These are phyloP conservation scores for Fragariocoptes setiger DNA, from an alignment of 1,140 invertebrate species.

Conservation along the genomic window DNA sequence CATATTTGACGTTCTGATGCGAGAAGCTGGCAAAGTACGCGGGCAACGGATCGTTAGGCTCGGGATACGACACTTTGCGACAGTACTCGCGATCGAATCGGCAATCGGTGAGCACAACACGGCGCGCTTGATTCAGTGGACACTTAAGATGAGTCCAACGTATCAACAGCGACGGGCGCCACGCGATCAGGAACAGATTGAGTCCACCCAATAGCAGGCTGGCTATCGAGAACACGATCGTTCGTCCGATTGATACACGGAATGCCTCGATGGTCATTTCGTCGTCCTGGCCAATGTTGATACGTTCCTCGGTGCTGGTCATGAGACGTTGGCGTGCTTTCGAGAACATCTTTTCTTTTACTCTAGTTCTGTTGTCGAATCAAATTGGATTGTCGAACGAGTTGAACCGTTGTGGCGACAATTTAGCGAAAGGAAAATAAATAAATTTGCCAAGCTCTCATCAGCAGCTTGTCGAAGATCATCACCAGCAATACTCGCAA, in stretches of 20 bases:
- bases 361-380: too few relatives aligned
- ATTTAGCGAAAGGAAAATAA: too few relatives aligned
- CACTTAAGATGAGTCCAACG: slow-evolving; percentile 28
- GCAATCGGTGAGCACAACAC: slow-evolving; percentile 39
- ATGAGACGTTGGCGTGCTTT: too few relatives aligned
- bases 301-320: slow-evolving; percentile 3
- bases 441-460: too few relatives aligned
- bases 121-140: slow-evolving; percentile 31
- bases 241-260: slow-evolving; percentile 3
- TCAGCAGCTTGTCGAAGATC: too few relatives aligned
- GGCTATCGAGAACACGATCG: slow-evolving; percentile 3
- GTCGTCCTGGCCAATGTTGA: slow-evolving; percentile 9
- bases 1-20: slow-evolving; percentile 17
- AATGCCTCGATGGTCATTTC: slow-evolving; percentile 9
- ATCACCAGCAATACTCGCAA: too few relatives aligned
- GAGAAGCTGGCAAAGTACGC: slow-evolving; percentile 12
- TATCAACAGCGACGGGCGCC: slow-evolving; percentile 6
- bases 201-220: slow-evolving; percentile 6
- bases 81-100: slow-evolving; percentile 9
- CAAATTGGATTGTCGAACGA: too few relatives aligned
- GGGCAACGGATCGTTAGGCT: background rate
- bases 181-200: slow-evolving; percentile 6
- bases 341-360: too few relatives aligned
- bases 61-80: slow-evolving; percentile 6
- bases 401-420: too few relatives aligned